Evolutionary conservation across 2,113 vertebrate species (phyloP), one percentile per base, ranked within the genome.

Genomic region (Pygoscelis adeliae): DNA sequence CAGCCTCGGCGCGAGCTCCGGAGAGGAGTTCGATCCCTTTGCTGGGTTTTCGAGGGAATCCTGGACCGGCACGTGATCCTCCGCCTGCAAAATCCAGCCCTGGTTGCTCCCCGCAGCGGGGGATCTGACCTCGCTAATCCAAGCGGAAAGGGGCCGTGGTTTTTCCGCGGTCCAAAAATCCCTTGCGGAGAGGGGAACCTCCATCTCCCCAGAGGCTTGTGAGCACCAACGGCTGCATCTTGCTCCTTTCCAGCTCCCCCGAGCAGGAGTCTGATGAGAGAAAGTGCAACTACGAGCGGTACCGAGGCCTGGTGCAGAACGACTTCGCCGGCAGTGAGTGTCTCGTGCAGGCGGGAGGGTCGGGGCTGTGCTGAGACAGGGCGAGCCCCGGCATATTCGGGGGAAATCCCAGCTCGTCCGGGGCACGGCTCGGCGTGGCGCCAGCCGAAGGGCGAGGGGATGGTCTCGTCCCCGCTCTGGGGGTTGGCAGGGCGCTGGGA

Each of bases 291-390:
- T 99, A 99, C 50, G 99, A 99, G 93, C 99, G 99, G 7, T 99
- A 99, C 96, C 98, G 99, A 65, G 99, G 99, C 21, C 97, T 99
- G 42, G 99, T 99, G 92, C 99, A 99, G 98, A 99, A 99, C 15
- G 99, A 99, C 97, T 99, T 99, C 8, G 99, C 99, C 0, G 99
- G 98, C 97, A 99, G 99, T 99, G 95, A 99, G 99, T 99, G 36
- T 14, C n/a, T 49, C 10, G 4, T 1, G 15, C 13, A 4, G 56
- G 38, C 1, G 6, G 50, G 34, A 27, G n/a, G 62, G 44, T 15
- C 6, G 7, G 50, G 40, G 56, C 26, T 5, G 23, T 0, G 13
- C 32, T 11, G 32, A 46, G 32, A 30, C 32, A 5, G 62, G 26
- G 18, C 1, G 5, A 55, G 9, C 9, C 30, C 21, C 29, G 1